Percentiles rank a stretch among this genome's conserved stretches.
These are phyloP conservation scores for Ptychodera flava DNA, from an alignment of 35 echinoderm and acorn worm species.

Conservation along the genomic window DNA sequence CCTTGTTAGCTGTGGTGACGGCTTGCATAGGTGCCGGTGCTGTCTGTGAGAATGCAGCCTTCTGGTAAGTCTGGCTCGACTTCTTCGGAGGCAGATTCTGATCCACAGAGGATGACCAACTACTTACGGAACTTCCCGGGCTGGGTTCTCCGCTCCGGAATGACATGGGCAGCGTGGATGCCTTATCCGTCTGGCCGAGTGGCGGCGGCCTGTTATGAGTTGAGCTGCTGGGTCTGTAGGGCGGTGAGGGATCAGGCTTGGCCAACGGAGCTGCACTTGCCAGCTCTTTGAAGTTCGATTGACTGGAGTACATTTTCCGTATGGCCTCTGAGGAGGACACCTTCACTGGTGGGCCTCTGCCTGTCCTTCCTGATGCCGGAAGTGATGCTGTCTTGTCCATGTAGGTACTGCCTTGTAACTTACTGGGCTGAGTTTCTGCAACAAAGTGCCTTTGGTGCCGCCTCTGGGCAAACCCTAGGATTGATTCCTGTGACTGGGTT, in stretches of 20 bases:
- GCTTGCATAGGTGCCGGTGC: not conserved
- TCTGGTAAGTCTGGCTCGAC: not conserved
- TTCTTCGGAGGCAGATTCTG: not conserved
- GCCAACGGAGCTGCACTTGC: not conserved
- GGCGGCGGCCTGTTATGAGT: not conserved
- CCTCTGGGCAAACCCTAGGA: not conserved
- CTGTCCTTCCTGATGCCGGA: not conserved
- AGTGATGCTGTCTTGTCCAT: not conserved
- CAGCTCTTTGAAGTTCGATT: not conserved
- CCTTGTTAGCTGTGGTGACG: not conserved
- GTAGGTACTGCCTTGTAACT: not conserved
- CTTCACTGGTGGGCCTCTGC: not conserved
- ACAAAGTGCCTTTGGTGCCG: not conserved
- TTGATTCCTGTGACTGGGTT: not conserved
- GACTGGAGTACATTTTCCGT: not conserved
- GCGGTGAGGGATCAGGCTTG: not conserved
- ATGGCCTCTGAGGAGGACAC: not conserved
- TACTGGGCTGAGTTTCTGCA: not conserved
- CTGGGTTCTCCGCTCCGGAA: not conserved
- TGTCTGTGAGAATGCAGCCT: not conserved
- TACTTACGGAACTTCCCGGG: not conserved
- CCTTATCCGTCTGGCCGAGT: not conserved
- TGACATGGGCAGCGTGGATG: not conserved
- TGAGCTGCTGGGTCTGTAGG: not conserved
- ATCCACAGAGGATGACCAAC: not conserved